A percentile compares a stretch with the other conserved stretches of the same genome.
phyloP scores from a whole-genome alignment of 2,113 vertebrate species.

The Promerops cafer region DNA sequence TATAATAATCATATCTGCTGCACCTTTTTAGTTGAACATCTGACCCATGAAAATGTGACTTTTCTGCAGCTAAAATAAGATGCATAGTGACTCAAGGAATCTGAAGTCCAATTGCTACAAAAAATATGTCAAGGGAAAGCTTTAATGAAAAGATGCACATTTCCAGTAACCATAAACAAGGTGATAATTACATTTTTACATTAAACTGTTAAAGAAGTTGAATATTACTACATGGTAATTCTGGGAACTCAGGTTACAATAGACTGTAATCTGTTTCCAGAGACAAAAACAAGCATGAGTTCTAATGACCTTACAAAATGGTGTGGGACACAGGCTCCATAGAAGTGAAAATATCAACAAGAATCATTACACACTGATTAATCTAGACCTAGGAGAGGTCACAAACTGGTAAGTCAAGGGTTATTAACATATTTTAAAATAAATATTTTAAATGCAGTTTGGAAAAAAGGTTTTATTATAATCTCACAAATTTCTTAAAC shows the following conservation, averaged over 20 bases:
- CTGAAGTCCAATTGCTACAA: neutral
- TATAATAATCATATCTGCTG: neutral
- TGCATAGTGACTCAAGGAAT: neutral
- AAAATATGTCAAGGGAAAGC: neutral
- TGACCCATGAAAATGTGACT: neutral
- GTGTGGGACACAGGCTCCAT: neutral
- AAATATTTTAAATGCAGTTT: neutral
- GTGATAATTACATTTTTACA: neutral
- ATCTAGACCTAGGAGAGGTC: neutral
- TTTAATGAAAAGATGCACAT: neutral
- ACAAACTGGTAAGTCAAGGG: neutral
- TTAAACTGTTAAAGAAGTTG: neutral
- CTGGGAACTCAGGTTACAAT: neutral
- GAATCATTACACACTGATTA: neutral
- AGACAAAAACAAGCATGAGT: neutral
- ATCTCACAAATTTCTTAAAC: neutral
- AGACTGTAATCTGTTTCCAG: neutral
- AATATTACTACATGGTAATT: neutral
- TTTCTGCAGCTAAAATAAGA: conserved; percentile 15
- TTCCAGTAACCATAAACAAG: conserved; percentile 14
- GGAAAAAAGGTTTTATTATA: neutral
- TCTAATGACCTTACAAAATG: neutral
- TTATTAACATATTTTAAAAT: neutral
- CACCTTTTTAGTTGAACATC: neutral
- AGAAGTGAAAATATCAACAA: neutral